Evolutionary conservation across 2,797 vertebrate species (phyloP).

Genomic region (Neopelma chrysocephalum): DNA sequence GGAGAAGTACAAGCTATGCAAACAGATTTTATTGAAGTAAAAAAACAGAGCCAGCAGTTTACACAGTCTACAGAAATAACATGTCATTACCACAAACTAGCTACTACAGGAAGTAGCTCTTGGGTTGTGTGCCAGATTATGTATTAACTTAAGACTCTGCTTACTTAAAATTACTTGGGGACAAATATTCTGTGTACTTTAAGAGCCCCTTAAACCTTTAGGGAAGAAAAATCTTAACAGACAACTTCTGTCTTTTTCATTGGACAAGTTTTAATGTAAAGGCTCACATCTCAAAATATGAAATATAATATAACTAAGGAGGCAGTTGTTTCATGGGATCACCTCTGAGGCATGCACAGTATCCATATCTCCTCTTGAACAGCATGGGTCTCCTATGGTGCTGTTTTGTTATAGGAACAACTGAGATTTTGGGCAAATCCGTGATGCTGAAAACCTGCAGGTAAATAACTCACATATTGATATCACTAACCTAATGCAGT

Average conservation of each 20-base stretch:
- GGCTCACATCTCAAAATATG: not conserved
- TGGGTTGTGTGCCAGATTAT: conserved; percentile 12
- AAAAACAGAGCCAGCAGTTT: conserved; percentile 38
- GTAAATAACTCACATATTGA: not conserved
- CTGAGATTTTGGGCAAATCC: not conserved
- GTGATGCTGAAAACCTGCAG: not conserved
- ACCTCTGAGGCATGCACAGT: not conserved
- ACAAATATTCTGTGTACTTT: not conserved
- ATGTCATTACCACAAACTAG: conserved; percentile 37
- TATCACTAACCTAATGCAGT: not conserved
- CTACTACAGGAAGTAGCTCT: conserved; percentile 43
- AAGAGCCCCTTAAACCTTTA: not conserved
- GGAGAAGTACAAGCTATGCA: conserved; percentile 27
- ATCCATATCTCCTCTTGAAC: not conserved
- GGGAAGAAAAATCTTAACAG: not conserved
- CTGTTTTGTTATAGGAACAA: not conserved
- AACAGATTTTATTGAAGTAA: conserved; percentile 54
- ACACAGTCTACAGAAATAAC: conserved; percentile 44
- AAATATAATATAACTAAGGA: not conserved
- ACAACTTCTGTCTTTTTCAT: not conserved
- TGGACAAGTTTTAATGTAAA: not conserved
- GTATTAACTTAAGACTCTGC: conserved; percentile 18
- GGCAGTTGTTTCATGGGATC: not conserved
- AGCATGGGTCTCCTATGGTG: not conserved
- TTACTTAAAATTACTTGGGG: not conserved